phyloP scores from a whole-genome alignment of 2,888 invertebrate genomes.

The Synergus gifuensis region DNA sequence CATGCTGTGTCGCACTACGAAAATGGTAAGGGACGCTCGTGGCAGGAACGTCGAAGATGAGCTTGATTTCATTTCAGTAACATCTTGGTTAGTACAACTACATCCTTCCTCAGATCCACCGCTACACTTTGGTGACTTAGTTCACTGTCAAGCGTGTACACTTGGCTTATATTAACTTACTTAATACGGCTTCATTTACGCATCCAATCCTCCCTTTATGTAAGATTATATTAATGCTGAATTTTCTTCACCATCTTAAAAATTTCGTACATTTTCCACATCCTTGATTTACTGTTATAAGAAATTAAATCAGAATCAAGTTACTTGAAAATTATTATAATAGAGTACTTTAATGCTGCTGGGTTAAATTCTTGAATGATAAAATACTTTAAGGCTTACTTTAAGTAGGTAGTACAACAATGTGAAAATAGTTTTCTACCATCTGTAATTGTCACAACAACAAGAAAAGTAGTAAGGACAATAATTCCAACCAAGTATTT shows the following conservation, averaged over 20 bases:
- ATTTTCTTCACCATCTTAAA: background rate
- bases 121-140: constrained; percentile 62
- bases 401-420: too few species aligned
- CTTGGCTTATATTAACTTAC: constrained; percentile 71
- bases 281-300: background rate
- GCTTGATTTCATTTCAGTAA: constrained; percentile 56
- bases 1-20: constrained; percentile 49
- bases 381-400: too few species aligned
- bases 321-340: background rate
- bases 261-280: background rate
- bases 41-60: constrained; percentile 45
- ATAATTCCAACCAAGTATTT: too few species aligned
- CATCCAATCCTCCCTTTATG: constrained; percentile 55
- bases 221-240: constrained; percentile 9
- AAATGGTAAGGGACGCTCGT: constrained; percentile 37
- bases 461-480: too few species aligned
- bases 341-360: background rate
- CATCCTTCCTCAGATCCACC: constrained; percentile 58
- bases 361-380: background rate
- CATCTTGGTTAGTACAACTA: constrained; percentile 66
- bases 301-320: background rate
- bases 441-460: too few species aligned
- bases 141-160: constrained; percentile 70
- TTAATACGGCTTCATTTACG: constrained; percentile 70
- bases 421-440: too few species aligned